Conservation (phyloP, 2,113 vertebrate genomes). For the Symphodus melops region DNA sequence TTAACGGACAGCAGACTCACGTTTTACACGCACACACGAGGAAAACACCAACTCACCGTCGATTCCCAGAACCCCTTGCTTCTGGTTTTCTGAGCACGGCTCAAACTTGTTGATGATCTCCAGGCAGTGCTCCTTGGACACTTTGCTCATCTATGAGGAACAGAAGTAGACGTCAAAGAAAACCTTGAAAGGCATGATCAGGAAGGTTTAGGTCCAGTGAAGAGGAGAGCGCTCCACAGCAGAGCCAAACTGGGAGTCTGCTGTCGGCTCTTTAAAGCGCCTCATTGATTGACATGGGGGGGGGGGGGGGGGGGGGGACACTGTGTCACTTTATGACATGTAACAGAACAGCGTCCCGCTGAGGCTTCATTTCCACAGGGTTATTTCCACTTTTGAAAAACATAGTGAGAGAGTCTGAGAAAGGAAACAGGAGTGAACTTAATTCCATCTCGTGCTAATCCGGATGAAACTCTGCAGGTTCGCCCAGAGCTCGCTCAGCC, state of each 20-base stretch:
- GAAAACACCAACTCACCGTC: slow-evolving; percentile 85
- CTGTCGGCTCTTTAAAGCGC: slow-evolving; percentile 55
- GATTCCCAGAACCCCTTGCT: slow-evolving; percentile 90
- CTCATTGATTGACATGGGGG: slow-evolving; percentile 50
- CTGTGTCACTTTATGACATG: not conserved
- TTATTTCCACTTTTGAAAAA: not conserved
- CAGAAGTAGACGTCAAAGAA: not conserved
- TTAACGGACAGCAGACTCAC: not conserved
- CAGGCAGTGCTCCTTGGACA: slow-evolving; percentile 90
- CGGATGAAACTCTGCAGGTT: not conserved
- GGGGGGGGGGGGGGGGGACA: not conserved
- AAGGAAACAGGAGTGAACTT: too few species aligned
- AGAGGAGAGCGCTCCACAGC: not conserved
- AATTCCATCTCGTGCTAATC: not conserved
- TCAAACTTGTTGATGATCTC: slow-evolving; percentile 94
- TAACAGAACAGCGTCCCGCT: not conserved
- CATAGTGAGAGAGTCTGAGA: too few species aligned
- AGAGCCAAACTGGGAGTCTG: slow-evolving; percentile 38
- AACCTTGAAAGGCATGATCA: too few species aligned
- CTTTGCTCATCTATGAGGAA: slow-evolving; percentile 87
- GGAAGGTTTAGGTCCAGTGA: not conserved
- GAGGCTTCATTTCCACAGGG: not conserved
- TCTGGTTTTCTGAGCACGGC: slow-evolving; percentile 92
- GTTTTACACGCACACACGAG: not conserved
- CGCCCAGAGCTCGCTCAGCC: not conserved